phyloP scores from a whole-genome alignment of 2,797 vertebrate species.

The Platyrinchus mystaceus region DNA sequence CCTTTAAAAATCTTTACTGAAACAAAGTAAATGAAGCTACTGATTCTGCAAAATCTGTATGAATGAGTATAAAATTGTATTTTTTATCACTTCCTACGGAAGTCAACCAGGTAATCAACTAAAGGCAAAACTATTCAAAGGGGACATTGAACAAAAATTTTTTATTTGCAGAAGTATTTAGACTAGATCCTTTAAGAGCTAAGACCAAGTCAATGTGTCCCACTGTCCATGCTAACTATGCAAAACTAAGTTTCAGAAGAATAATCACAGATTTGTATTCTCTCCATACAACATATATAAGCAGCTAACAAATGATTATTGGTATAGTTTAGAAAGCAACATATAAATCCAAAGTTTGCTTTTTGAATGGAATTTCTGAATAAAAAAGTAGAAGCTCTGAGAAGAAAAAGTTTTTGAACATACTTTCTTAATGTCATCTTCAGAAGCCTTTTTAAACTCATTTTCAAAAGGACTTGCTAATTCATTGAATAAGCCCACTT shows the following conservation, averaged over 20 bases:
- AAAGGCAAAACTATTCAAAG: neutral
- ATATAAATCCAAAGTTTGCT: neutral
- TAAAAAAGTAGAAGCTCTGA: neutral
- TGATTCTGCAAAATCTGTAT: neutral
- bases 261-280: neutral
- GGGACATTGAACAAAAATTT: neutral
- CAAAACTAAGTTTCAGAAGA: neutral
- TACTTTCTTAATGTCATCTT: constrained; percentile 99
- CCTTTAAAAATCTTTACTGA: neutral
- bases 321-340: neutral
- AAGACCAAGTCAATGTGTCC: neutral
- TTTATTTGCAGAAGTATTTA: neutral
- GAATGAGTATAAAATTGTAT: neutral
- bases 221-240: neutral
- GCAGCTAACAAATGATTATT: neutral
- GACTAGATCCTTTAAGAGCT: neutral
- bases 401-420: neutral
- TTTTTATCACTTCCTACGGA: neutral
- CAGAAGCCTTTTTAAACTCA: constrained; percentile 97
- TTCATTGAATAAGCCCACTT: constrained; percentile 98
- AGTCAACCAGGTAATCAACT: neutral
- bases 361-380: neutral
- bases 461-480: constrained; percentile 98
- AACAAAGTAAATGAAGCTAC: neutral
- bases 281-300: neutral